Evolutionary conservation across 2,797 vertebrate genomes (phyloP), one percentile per base, ranked within the genome.

Genomic region (Glossophaga mutica): DNA sequence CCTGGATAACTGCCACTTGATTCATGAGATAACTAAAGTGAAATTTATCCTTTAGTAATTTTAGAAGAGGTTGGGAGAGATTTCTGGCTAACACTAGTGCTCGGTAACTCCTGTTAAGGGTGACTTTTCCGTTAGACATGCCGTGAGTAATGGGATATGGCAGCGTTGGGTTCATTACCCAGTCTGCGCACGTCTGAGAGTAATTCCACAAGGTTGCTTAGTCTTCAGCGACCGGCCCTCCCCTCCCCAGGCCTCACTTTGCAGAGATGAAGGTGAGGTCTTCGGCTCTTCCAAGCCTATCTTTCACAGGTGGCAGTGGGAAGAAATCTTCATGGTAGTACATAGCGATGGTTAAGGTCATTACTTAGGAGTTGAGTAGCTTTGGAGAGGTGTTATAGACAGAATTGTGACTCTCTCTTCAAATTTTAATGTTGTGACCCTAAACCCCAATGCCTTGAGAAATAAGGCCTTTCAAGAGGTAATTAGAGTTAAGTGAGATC

Each of bases 1-100:
- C 52, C 78, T 91, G 81, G 76, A 37, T 95, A 91, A 90, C 87
- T 87, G 67, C 79, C 87, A 68, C 37, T 84, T 97, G 73, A 90
- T 90, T 67, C 87, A 81, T 9, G 46, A 84, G 76, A 96, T 46
- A 91, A 90, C 48, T 9, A 4, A 79, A 94, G 90, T 39, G 48
- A 94, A 95, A 91, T 94, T 79, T 81, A 79, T 68, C 93, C 77
- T 91, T 46, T 39, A 34, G 32, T 65, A 89, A 94, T 89, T 92
- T 96, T 39, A 84, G 42, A 78, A 76, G 79, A 84, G 55, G 48
- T 81, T 74, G 71, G 32, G 77, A 91, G 70, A 93, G 71, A 37
- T 62, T 95, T 78, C 90, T 85, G 81, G 59, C 65, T 95, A 85
- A 93, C 73, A 90, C 59, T 6, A 50, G 85, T 84, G 71, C 87